phyloP scores from a whole-genome alignment of 2,113 vertebrate species.

The Brienomyrus longianalis region DNA sequence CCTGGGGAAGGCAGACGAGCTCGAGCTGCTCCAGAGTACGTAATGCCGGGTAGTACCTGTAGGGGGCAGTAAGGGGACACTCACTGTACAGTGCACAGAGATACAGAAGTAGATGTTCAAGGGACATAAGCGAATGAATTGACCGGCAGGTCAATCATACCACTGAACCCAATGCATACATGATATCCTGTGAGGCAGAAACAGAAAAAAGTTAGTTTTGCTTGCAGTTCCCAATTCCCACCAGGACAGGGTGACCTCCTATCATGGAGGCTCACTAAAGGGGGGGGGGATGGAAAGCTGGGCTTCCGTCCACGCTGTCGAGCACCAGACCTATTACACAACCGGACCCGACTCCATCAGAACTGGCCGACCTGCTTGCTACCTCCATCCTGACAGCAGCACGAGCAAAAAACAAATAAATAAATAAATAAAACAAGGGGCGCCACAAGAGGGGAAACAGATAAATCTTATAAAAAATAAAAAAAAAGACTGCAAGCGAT shows the following conservation, averaged over 20 bases:
- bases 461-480: neutral
- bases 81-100: neutral
- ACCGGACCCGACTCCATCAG: conserved; percentile 6
- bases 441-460: conserved; percentile 23
- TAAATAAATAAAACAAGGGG: neutral
- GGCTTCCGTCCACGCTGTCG: neutral
- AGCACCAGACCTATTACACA: neutral
- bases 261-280: neutral
- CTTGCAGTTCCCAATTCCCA: neutral
- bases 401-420: neutral
- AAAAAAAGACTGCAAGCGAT: conserved; percentile 43
- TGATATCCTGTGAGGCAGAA: neutral
- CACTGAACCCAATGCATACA: neutral
- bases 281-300: neutral
- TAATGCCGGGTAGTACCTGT: conserved; percentile 89
- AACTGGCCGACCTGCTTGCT: conserved; percentile 33
- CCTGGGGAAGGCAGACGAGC: conserved; percentile 77
- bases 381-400: conserved; percentile 33
- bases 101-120: neutral
- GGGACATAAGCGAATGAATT: neutral
- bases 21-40: conserved; percentile 90
- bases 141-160: neutral
- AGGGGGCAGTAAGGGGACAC: neutral
- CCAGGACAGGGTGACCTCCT: neutral
- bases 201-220: neutral